Conservation (phyloP, 2,888 invertebrate genomes). For the Tubulanus polymorphus region DNA sequence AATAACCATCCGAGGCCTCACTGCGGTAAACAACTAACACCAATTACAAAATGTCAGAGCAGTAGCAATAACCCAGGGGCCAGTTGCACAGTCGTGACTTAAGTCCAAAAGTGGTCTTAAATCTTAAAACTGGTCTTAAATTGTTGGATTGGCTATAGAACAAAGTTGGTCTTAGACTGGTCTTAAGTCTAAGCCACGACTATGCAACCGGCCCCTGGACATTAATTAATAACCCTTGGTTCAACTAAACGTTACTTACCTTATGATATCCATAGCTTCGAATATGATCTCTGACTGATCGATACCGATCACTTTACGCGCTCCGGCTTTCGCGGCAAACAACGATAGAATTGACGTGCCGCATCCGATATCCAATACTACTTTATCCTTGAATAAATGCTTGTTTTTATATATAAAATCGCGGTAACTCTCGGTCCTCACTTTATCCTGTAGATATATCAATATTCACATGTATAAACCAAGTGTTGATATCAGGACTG, state of each 20-base stretch:
- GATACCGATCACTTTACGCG: slow-evolving; percentile 63
- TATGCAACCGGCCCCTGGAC: too few relatives aligned
- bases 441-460: slow-evolving; percentile 34
- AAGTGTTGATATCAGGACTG: neutral
- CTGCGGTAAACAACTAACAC: too few relatives aligned
- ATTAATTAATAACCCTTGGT: too few relatives aligned
- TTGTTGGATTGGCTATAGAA: too few relatives aligned
- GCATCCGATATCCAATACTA: slow-evolving; percentile 61
- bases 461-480: slow-evolving; percentile 5
- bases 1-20: too few relatives aligned
- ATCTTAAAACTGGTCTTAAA: too few relatives aligned
- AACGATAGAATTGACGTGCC: slow-evolving; percentile 75
- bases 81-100: too few relatives aligned
- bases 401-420: slow-evolving; percentile 76
- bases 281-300: slow-evolving; percentile 56
- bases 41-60: too few relatives aligned
- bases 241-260: slow-evolving; percentile 39
- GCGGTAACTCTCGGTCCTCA: slow-evolving; percentile 79
- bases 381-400: slow-evolving; percentile 67
- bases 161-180: too few relatives aligned
- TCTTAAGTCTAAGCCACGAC: too few relatives aligned
- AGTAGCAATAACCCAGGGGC: too few relatives aligned
- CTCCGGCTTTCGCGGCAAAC: slow-evolving; percentile 88
- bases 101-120: too few relatives aligned
- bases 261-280: slow-evolving; percentile 55